These are phyloP conservation scores for Lates calcarifer DNA, from an alignment of 2,113 vertebrate species.

Conservation along the genomic window DNA sequence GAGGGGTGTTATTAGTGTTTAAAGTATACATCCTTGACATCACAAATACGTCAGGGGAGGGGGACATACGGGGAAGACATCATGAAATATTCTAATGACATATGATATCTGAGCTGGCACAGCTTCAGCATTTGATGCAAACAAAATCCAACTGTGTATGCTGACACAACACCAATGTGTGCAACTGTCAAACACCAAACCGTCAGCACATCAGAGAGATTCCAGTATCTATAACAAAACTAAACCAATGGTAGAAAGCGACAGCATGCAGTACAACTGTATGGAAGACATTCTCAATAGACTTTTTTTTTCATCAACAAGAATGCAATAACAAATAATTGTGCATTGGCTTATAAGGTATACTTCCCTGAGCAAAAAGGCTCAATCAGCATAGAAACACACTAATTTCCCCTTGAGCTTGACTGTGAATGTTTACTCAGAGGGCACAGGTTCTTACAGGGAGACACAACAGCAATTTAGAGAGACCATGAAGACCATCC, in stretches of 20 bases:
- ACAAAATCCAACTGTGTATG: background rate
- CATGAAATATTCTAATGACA: background rate
- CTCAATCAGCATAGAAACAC: conserved; percentile 39
- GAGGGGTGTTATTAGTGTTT: background rate
- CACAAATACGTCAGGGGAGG: background rate
- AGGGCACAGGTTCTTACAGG: background rate
- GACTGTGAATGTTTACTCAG: conserved; percentile 17
- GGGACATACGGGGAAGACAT: conserved; percentile 7
- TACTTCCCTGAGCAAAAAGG: conserved; percentile 71
- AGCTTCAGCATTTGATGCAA: conserved; percentile 8
- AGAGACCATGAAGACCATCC: background rate
- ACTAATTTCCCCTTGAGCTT: background rate
- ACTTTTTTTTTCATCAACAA: background rate
- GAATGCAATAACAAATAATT: conserved; percentile 33
- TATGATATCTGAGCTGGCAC: background rate
- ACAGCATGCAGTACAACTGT: conserved; percentile 18
- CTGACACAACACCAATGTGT: background rate
- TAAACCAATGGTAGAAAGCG: background rate
- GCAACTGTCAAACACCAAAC: background rate
- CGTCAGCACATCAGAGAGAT: background rate
- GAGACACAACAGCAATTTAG: background rate
- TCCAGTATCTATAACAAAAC: background rate
- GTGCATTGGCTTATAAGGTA: conserved; percentile 44
- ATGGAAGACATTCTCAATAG: conserved; percentile 48
- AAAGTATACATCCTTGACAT: background rate